These are phyloP conservation scores for Limnephilus auricula DNA, from an alignment of 2,888 invertebrate species.

Conservation along the genomic window DNA sequence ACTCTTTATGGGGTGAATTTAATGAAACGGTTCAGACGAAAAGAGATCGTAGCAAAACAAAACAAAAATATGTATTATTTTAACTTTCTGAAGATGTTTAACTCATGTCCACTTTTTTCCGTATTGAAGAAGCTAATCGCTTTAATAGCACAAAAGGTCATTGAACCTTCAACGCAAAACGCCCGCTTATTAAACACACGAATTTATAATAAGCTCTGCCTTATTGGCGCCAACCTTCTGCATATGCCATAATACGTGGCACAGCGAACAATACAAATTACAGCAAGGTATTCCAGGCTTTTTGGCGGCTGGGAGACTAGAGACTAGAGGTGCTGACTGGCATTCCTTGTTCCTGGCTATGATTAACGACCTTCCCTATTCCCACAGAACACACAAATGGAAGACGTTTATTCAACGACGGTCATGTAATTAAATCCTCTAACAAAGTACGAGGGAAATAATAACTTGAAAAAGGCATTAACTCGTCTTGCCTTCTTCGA, in stretches of 20 bases:
- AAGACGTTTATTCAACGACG: slow-evolving; percentile 2
- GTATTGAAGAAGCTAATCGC: neutral
- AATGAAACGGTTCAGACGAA: too few relatives aligned
- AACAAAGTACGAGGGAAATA: neutral
- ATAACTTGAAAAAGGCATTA: neutral
- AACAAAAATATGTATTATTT: too few relatives aligned
- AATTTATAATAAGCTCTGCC: neutral
- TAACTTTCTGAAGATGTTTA: too few relatives aligned
- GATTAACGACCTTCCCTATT: slow-evolving; percentile 57
- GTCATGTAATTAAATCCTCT: slow-evolving; percentile 9
- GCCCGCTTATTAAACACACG: neutral
- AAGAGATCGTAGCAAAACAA: too few relatives aligned
- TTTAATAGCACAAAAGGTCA: neutral
- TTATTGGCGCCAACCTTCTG: neutral
- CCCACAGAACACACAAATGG: slow-evolving; percentile 35
- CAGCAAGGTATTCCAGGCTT: neutral
- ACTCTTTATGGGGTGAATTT: too few relatives aligned
- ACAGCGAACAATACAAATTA: neutral
- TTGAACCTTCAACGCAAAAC: neutral
- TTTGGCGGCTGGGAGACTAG: neutral
- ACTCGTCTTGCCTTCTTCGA: neutral
- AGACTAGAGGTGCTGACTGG: slow-evolving; percentile 55
- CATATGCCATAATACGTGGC: neutral
- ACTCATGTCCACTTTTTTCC: too few relatives aligned
- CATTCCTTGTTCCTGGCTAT: slow-evolving; percentile 58